A percentile compares a stretch with the other conserved stretches of the same genome.
These are phyloP conservation scores for Clytia hemisphaerica DNA, from an alignment of 30 jellyfish, hydroid and myxozoan species.

Conservation along the genomic window DNA sequence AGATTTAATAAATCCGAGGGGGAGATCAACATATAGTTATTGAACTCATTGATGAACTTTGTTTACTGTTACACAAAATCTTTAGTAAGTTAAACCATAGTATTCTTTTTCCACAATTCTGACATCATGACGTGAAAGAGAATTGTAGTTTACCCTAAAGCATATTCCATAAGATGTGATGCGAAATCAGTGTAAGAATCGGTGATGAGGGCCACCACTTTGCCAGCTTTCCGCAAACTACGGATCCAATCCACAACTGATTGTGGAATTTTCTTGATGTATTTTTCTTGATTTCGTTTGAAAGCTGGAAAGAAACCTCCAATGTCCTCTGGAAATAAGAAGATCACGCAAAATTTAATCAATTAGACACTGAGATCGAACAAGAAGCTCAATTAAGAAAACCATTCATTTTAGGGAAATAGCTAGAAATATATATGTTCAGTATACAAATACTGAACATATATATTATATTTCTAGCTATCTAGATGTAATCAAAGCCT, in stretches of 20 bases:
- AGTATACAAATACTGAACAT: too few species aligned
- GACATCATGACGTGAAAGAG: not conserved
- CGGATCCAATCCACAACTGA: slow-evolving; percentile 58
- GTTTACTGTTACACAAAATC: too few species aligned
- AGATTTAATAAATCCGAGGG: too few species aligned
- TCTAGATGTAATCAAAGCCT: too few species aligned
- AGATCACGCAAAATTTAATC: not conserved
- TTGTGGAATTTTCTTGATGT: slow-evolving; percentile 61
- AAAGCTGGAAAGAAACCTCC: slow-evolving; percentile 72
- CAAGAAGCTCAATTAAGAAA: not conserved
- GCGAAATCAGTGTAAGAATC: slow-evolving; percentile 69
- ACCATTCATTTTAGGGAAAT: too few species aligned
- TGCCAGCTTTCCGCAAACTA: slow-evolving; percentile 53
- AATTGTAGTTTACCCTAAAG: slow-evolving; percentile 66
- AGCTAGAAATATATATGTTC: too few species aligned
- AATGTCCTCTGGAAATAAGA: slow-evolving; percentile 45
- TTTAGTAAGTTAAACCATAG: too few species aligned
- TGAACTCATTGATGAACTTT: too few species aligned
- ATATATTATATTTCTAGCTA: too few species aligned
- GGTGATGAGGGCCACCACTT: slow-evolving; percentile 55
- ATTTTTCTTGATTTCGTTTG: slow-evolving; percentile 32
- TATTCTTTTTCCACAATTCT: not conserved
- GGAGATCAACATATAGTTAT: too few species aligned
- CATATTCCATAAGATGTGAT: slow-evolving; percentile 58
- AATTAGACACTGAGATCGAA: too few species aligned